Conservation (phyloP, 2,888 invertebrate genomes). For the Petrolisthes manimaculis region DNA sequence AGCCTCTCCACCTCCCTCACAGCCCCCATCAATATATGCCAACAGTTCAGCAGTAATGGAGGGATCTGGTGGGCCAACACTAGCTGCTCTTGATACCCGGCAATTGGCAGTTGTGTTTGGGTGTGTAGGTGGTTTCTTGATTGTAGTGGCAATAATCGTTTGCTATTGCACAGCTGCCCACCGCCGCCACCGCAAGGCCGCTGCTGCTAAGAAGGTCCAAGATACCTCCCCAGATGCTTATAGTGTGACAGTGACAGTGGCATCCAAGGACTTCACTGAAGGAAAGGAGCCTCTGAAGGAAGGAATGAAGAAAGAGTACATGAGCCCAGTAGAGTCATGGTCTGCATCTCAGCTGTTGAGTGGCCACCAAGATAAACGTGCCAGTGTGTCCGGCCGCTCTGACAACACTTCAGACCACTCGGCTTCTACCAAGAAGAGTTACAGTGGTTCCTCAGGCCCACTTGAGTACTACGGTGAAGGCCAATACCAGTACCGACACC, state of each 20-base stretch:
- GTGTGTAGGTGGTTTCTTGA: constrained; percentile 53
- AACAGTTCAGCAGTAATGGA: constrained; percentile 67
- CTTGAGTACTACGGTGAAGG: constrained; percentile 54
- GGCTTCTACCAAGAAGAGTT: constrained; percentile 64
- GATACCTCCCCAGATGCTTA: constrained; percentile 53
- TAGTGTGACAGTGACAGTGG: constrained; percentile 50
- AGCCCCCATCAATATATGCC: constrained; percentile 62
- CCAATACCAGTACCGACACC: constrained; percentile 58
- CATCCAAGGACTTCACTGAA: constrained; percentile 53
- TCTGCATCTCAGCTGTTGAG: constrained; percentile 65
- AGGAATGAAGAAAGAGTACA: constrained; percentile 63
- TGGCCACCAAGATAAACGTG: constrained; percentile 51
- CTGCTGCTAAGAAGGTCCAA: constrained; percentile 48
- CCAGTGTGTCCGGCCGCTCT: constrained; percentile 60
- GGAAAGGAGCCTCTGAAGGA: constrained; percentile 55
- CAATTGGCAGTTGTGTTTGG: constrained; percentile 62
- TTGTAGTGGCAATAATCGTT: constrained; percentile 45
- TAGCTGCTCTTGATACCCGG: constrained; percentile 48
- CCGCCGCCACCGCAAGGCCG: constrained; percentile 56
- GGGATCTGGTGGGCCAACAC: constrained; percentile 40
- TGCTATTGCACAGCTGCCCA: constrained; percentile 60
- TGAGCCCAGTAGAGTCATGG: constrained; percentile 65
- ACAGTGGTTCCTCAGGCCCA: constrained; percentile 52
- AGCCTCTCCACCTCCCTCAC: constrained; percentile 68
- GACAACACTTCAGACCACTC: constrained; percentile 64